These are phyloP conservation scores for Microcebus griseorufus DNA, from an alignment of 2,113 vertebrate species.

Conservation along the genomic window DNA sequence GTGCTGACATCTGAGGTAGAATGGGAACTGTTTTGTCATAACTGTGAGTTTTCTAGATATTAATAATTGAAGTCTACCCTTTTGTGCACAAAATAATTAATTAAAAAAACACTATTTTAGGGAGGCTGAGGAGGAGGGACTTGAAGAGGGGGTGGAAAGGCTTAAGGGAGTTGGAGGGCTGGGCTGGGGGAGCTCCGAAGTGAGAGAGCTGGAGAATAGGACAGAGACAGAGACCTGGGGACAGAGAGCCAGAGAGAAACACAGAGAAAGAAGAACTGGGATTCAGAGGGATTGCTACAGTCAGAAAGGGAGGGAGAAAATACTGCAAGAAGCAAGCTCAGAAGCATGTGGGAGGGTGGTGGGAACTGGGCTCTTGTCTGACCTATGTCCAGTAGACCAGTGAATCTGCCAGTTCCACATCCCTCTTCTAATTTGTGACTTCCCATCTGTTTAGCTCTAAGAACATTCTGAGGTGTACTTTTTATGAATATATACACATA, in stretches of 20 bases:
- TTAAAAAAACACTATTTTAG: neutral
- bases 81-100: neutral
- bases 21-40: neutral
- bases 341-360: neutral
- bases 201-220: neutral
- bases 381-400: neutral
- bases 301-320: neutral
- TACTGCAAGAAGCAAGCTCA: neutral
- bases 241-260: neutral
- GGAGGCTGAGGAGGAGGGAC: neutral
- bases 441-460: too few relatives aligned
- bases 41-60: neutral
- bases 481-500: neutral
- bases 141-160: neutral
- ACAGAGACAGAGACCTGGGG: neutral
- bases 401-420: too few relatives aligned
- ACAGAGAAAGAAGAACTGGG: neutral
- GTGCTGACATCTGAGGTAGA: neutral
- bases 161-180: neutral
- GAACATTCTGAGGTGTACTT: too few relatives aligned
- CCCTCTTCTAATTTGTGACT: too few relatives aligned
- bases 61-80: neutral
- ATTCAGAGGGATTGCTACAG: neutral
- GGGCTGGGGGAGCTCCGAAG: neutral
- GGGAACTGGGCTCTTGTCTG: neutral